phyloP scores from a whole-genome alignment of 2,888 invertebrate species.

The Brachyopa scutellaris region DNA sequence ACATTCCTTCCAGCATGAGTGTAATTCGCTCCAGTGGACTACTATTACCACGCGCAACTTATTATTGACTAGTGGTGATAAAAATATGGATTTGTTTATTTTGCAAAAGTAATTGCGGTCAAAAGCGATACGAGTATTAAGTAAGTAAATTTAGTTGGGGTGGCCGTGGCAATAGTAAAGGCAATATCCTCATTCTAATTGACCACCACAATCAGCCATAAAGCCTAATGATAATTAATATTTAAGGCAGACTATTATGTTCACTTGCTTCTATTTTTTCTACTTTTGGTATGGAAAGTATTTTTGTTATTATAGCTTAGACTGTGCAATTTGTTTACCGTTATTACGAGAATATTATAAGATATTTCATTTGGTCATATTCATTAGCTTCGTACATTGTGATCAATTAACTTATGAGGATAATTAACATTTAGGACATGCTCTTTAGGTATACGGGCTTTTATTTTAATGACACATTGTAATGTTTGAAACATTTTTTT shows the following conservation, averaged over 20 bases:
- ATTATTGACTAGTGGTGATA: background rate
- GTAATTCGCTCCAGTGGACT: background rate
- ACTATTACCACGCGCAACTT: background rate
- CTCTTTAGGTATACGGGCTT: no score
- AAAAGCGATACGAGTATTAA: background rate
- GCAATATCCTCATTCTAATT: slow-evolving; percentile 2
- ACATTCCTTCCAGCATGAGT: background rate
- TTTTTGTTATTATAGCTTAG: background rate
- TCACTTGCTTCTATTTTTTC: background rate
- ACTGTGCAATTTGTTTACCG: no score
- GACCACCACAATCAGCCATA: background rate
- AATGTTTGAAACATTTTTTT: no score
- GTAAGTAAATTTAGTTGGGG: background rate
- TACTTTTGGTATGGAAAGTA: background rate
- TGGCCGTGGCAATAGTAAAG: no score
- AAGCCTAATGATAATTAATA: background rate
- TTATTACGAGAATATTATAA: no score
- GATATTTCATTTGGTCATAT: no score
- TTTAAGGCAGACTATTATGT: background rate
- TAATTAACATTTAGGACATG: no score
- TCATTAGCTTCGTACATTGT: no score
- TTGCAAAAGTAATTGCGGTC: background rate
- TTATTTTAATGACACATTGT: no score
- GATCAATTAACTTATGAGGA: no score
- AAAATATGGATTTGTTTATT: background rate